phyloP scores from a whole-genome alignment of 1,140 invertebrate genomes.

The Brachionus calyciflorus region DNA sequence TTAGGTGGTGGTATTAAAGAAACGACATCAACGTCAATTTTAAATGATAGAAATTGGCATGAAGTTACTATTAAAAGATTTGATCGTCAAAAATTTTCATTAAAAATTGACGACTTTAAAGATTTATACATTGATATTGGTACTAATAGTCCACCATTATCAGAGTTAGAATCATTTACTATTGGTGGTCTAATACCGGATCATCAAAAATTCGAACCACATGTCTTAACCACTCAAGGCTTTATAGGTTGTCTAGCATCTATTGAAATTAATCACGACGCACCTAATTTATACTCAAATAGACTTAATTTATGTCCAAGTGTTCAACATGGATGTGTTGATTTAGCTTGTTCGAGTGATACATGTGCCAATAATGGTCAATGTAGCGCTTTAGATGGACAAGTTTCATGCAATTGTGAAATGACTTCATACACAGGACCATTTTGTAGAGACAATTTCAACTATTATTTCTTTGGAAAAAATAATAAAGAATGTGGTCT shows the following conservation, averaged over 20 bases:
- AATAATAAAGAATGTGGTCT: conserved; percentile 15
- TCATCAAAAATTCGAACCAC: conserved; percentile 17
- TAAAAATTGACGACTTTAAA: conserved; percentile 13
- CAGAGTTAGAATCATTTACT: conserved; percentile 17
- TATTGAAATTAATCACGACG: conserved; percentile 8
- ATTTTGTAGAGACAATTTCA: conserved; percentile 5
- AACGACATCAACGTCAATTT: not conserved
- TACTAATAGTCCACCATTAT: not conserved
- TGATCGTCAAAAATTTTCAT: not conserved
- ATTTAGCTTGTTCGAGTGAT: conserved; percentile 4
- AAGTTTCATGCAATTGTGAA: conserved; percentile 36
- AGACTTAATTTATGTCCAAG: conserved; percentile 26
- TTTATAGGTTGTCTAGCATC: conserved; percentile 40
- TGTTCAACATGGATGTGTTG: conserved; percentile 39
- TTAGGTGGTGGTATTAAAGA: not conserved
- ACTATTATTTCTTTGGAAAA: conserved; percentile 41
- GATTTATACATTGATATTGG: not conserved
- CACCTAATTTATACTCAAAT: conserved; percentile 22
- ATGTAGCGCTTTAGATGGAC: not conserved
- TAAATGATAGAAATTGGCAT: conserved; percentile 38
- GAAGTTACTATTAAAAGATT: conserved; percentile 18
- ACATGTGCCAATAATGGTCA: conserved; percentile 22
- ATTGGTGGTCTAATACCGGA: conserved; percentile 20
- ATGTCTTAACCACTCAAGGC: conserved; percentile 6
- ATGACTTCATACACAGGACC: conserved; percentile 45